phyloP scores from a whole-genome alignment of 2,888 invertebrate species.

The Heteromurus nitidus region DNA sequence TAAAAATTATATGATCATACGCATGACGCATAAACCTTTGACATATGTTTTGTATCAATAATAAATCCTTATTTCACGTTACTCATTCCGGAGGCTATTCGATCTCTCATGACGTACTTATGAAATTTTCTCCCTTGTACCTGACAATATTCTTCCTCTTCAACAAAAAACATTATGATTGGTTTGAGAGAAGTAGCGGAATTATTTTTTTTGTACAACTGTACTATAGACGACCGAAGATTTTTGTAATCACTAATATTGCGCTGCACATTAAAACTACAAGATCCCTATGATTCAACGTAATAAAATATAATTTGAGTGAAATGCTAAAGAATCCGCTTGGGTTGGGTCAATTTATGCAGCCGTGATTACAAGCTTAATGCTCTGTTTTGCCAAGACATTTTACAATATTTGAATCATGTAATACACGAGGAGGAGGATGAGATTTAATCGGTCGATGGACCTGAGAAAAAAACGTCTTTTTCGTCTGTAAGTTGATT shows the following conservation, averaged over 20 bases:
- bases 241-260: background rate
- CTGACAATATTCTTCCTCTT: background rate
- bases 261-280: background rate
- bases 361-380: conserved; percentile 54
- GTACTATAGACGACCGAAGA: no score
- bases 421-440: background rate
- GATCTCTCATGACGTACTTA: conserved; percentile 15
- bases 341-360: conserved; percentile 64
- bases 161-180: background rate
- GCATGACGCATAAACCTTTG: conserved; percentile 41
- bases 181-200: background rate
- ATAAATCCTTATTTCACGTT: conserved; percentile 48
- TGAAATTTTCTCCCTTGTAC: background rate
- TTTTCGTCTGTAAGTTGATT: conserved; percentile 35
- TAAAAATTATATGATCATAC: conserved; percentile 57
- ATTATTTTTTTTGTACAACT: background rate
- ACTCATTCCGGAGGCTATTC: conserved; percentile 4
- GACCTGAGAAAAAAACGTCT: conserved; percentile 35
- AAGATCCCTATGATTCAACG: background rate
- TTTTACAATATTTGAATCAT: background rate
- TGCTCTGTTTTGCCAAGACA: conserved; percentile 31
- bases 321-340: background rate
- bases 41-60: conserved; percentile 31
- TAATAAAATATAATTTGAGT: background rate
- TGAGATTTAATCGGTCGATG: conserved; percentile 53